Evolutionary conservation across 2,888 invertebrate genomes (phyloP).

Genomic region (Sinohyriopsis cumingii): DNA sequence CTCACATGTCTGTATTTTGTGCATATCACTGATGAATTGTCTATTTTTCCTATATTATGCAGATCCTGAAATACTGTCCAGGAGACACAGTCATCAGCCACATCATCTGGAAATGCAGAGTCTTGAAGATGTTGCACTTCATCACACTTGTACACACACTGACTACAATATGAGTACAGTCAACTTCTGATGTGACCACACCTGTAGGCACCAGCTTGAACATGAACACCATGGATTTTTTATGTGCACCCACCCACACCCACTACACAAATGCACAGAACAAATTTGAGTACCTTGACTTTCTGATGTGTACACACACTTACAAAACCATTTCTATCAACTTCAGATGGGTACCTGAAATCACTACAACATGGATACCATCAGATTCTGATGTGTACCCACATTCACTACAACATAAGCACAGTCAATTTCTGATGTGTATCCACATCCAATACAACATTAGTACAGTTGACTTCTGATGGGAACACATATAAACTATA

Average conservation of each 20-base stretch:
- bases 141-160: conserved; percentile 42
- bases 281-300: too few species aligned
- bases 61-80: neutral
- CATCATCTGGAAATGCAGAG: conserved; percentile 30
- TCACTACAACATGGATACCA: too few species aligned
- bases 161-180: conserved; percentile 51
- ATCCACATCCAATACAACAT: conserved; percentile 46
- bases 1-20: too few species aligned
- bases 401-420: too few species aligned
- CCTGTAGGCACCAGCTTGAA: neutral
- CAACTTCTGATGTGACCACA: conserved; percentile 41
- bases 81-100: neutral
- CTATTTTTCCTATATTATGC: neutral
- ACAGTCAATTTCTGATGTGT: conserved; percentile 31
- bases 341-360: too few species aligned
- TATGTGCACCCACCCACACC: too few species aligned
- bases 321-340: too few species aligned
- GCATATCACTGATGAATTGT: too few species aligned
- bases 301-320: too few species aligned
- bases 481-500: neutral
- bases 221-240: neutral
- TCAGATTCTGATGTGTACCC: too few species aligned
- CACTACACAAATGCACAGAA: too few species aligned
- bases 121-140: conserved; percentile 50
- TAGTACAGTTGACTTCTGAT: conserved; percentile 36